A percentile compares a stretch with the other conserved stretches of the same genome.
phyloP scores from a whole-genome alignment of 2,797 vertebrate species.

The Enteromius thamalakanensis region DNA sequence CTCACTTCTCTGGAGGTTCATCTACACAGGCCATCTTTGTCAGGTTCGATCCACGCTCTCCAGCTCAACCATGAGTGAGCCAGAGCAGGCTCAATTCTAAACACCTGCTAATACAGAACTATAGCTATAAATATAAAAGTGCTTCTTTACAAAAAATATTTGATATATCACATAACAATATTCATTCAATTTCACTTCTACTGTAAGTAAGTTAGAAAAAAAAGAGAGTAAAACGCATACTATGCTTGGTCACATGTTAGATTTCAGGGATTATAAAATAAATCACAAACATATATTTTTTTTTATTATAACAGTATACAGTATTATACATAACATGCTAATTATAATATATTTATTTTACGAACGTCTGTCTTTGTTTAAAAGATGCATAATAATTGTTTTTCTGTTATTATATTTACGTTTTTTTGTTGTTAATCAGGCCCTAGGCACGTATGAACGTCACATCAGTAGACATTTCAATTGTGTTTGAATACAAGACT shows the following conservation, averaged over 20 bases:
- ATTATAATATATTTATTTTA: not conserved
- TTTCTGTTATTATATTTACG: not conserved
- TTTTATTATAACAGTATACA: not conserved
- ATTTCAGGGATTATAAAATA: not conserved
- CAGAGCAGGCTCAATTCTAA: conserved; percentile 19
- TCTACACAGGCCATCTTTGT: conserved; percentile 69
- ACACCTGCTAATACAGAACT: conserved; percentile 22
- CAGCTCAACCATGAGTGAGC: conserved; percentile 59
- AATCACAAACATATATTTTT: too few relatives aligned
- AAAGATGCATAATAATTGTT: not conserved
- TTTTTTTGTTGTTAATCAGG: not conserved
- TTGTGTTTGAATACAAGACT: not conserved
- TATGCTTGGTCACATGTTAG: not conserved
- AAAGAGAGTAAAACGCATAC: not conserved
- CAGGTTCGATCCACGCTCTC: conserved; percentile 40
- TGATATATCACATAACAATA: not conserved
- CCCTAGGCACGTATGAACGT: not conserved
- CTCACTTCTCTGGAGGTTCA: conserved; percentile 78
- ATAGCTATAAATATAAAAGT: not conserved
- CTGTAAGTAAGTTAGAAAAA: not conserved
- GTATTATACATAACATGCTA: not conserved
- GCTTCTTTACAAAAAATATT: not conserved
- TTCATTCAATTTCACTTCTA: not conserved
- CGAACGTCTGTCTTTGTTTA: not conserved
- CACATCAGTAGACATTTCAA: not conserved